Base-by-base conservation (phyloP, 23 tunicate genomes). In the Trididemnum nubilum region DNA sequence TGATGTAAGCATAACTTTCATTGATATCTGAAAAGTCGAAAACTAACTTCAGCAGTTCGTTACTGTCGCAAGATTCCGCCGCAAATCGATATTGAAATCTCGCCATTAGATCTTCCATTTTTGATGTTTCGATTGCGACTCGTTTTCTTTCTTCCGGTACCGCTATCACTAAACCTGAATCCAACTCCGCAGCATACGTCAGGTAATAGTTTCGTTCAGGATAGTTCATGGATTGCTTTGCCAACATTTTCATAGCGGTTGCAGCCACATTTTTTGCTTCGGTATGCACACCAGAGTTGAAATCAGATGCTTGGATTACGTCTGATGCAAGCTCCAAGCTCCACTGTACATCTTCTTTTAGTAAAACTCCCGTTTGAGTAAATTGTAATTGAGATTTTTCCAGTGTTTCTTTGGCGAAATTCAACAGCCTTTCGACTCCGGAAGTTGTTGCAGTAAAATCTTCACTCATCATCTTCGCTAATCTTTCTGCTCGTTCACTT, bases 201-300 rank as follows among this genome's bases (percentile, higher is more conserved):
- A 91, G 63, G 61, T 91, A 91, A 57, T 85, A 91, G 49, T 91
- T 86, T 60, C 90, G 63, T 7, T 77, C 97, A 65, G 76, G 85
- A 35, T 85, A 37, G 63, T 72, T 85, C n/a, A 25, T 35, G 1
- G 78, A 30, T 12, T 60, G 35, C 36, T 58, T 70, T 0, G 78
- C 97, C 24, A 91, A 52, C n/a, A 80, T 27, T 36, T 35, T 59
- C 52, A 91, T 31, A 33, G 85, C 89, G 26, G 44, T 37, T 1
- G 85, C 67, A 1, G 76, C 27, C 12, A 85, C 3, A 2, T 25
- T 18, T 34, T 82, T 82, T 1, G 97, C 97, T 21, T 71, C 57
- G 1, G 58, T 57, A 39, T 82, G 26, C 9, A 49, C 12, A 18
- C 21, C 2, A 7, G 65, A 27, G 33, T 36, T 57, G 0, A 18